phyloP scores from a whole-genome alignment of 2,888 invertebrate species.

The Limnephilus auricula region DNA sequence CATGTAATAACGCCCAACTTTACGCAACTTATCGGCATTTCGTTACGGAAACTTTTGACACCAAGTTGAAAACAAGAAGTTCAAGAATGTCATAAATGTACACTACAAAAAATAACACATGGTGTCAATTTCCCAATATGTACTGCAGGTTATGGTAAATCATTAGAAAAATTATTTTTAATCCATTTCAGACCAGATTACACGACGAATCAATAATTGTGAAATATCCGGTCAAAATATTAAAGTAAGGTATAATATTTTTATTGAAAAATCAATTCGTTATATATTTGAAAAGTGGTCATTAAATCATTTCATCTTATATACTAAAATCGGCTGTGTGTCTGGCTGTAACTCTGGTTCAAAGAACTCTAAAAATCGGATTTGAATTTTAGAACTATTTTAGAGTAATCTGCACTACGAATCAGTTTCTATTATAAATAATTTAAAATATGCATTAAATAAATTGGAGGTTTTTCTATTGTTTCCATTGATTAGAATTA shows the following conservation, averaged over 20 bases:
- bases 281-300: too few relatives aligned
- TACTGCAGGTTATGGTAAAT: neutral
- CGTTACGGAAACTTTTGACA: slow-evolving; percentile 28
- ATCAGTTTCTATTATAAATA: too few relatives aligned
- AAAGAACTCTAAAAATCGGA: too few relatives aligned
- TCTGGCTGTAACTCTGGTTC: too few relatives aligned
- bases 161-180: neutral
- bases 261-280: too few relatives aligned
- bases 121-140: neutral
- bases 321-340: too few relatives aligned
- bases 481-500: too few relatives aligned
- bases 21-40: slow-evolving; percentile 27
- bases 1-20: neutral
- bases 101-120: neutral
- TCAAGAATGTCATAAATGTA: neutral
- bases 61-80: slow-evolving; percentile 19
- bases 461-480: too few relatives aligned
- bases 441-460: too few relatives aligned
- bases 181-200: neutral
- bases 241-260: neutral
- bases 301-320: too few relatives aligned
- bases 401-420: too few relatives aligned
- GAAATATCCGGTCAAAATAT: neutral
- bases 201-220: neutral
- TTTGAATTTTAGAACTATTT: too few relatives aligned